A percentile compares a stretch with the other conserved stretches of the same genome.
These are phyloP conservation scores for Monodelphis domestica DNA, from an alignment of 2,797 vertebrate species.

Conservation along the genomic window DNA sequence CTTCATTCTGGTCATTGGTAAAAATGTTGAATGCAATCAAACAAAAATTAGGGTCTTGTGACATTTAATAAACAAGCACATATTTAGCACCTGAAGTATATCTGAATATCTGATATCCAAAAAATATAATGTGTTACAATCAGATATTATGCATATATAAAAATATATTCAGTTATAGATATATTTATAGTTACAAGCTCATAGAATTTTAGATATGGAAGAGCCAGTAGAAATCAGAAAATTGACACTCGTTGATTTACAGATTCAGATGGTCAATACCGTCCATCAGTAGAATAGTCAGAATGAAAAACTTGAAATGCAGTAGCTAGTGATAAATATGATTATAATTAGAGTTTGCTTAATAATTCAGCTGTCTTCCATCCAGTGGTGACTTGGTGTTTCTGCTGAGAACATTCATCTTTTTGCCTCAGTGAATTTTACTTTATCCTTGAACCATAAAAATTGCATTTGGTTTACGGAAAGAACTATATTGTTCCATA, in stretches of 20 bases:
- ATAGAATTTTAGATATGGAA: neutral
- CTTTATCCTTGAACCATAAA: slow-evolving; percentile 52
- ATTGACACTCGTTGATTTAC: neutral
- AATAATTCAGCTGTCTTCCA: slow-evolving; percentile 56
- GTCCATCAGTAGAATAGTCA: neutral
- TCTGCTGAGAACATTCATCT: slow-evolving; percentile 36
- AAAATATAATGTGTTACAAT: slow-evolving; percentile 47
- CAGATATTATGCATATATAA: slow-evolving; percentile 24
- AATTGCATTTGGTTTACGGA: slow-evolving; percentile 19
- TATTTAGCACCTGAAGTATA: slow-evolving; percentile 49
- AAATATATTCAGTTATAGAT: neutral
- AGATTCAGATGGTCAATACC: neutral
- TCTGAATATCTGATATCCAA: slow-evolving; percentile 31
- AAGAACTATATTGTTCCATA: neutral
- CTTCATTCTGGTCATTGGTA: neutral
- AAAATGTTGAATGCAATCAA: neutral
- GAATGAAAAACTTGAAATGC: slow-evolving; percentile 41
- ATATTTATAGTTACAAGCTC: neutral
- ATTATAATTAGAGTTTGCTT: slow-evolving; percentile 41
- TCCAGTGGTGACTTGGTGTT: slow-evolving; percentile 52
- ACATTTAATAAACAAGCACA: slow-evolving; percentile 49
- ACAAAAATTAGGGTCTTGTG: neutral
- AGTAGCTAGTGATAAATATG: neutral
- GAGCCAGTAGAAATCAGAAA: neutral
- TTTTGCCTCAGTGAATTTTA: slow-evolving; percentile 16